Evolutionary conservation across 2,888 invertebrate genomes (phyloP).

Genomic region (Athalia circularis): DNA sequence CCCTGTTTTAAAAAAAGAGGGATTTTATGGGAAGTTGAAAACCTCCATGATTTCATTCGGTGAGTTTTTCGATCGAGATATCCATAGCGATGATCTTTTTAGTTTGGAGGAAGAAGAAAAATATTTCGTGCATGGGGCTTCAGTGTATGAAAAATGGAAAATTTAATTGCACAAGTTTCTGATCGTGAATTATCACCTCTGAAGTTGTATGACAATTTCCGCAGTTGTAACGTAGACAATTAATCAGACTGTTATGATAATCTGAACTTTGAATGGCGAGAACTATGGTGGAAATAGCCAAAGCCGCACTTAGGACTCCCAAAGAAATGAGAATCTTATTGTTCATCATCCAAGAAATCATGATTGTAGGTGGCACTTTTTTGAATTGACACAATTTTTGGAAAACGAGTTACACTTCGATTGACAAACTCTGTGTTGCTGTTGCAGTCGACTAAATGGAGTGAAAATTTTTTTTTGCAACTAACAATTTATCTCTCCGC

Average conservation of each 20-base stretch:
- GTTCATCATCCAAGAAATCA: conserved; percentile 43
- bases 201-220: neutral
- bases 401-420: neutral
- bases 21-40: too few species aligned
- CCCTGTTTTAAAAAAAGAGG: too few species aligned
- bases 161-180: neutral
- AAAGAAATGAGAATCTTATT: conserved; percentile 73
- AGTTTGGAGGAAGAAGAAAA: too few species aligned
- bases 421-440: conserved; percentile 13
- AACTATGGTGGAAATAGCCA: conserved; percentile 77
- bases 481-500: neutral
- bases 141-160: neutral
- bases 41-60: too few species aligned
- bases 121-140: too few species aligned
- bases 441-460: neutral
- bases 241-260: conserved; percentile 3
- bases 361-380: conserved; percentile 1
- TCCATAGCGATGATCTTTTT: too few species aligned
- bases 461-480: neutral
- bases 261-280: conserved; percentile 74
- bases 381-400: too few species aligned
- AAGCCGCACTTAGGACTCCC: conserved; percentile 68
- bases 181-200: neutral
- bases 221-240: neutral
- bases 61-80: too few species aligned